Conservation (phyloP, 2,113 vertebrate genomes). For the Datnioides undecimradiatus region DNA sequence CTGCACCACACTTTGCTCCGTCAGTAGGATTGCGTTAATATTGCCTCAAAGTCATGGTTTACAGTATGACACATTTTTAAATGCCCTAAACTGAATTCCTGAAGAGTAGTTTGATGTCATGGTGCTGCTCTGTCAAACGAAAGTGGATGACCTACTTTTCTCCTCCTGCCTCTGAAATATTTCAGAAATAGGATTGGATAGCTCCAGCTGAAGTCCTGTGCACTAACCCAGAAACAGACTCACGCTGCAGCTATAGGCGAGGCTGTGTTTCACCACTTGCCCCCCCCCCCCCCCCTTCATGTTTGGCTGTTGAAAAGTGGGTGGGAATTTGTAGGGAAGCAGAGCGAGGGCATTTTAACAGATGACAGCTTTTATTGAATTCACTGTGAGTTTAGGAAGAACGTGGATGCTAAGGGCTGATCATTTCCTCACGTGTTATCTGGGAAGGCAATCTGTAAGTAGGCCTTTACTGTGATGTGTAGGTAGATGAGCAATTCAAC, state of each 20-base stretch:
- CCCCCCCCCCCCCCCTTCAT: conserved; percentile 52
- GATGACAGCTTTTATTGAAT: conserved; percentile 72
- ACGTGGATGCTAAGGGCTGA: conserved; percentile 52
- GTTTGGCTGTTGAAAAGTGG: conserved; percentile 79
- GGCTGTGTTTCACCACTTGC: conserved; percentile 65
- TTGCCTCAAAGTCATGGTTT: conserved; percentile 65
- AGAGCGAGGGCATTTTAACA: conserved; percentile 74
- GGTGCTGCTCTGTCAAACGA: conserved; percentile 75
- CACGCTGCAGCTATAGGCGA: conserved; percentile 78
- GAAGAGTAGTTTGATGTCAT: conserved; percentile 79
- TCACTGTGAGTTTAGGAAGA: conserved; percentile 68
- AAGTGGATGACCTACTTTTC: conserved; percentile 84
- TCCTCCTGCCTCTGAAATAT: conserved; percentile 78
- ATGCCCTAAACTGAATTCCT: conserved; percentile 79
- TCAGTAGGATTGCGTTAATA: conserved; percentile 19
- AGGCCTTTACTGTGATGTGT: conserved; percentile 45
- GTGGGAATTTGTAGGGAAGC: conserved; percentile 75
- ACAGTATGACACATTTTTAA: conserved; percentile 70
- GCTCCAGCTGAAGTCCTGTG: conserved; percentile 81
- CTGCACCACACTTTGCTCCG: not conserved
- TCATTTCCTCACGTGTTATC: conserved; percentile 37
- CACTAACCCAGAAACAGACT: conserved; percentile 83
- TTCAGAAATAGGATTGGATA: conserved; percentile 83
- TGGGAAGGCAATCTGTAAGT: conserved; percentile 66
- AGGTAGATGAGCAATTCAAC: not conserved